Evolutionary conservation across 2,113 vertebrate genomes (phyloP), one percentile per base, ranked within the genome.

Genomic region (Triplophysa rosa): DNA sequence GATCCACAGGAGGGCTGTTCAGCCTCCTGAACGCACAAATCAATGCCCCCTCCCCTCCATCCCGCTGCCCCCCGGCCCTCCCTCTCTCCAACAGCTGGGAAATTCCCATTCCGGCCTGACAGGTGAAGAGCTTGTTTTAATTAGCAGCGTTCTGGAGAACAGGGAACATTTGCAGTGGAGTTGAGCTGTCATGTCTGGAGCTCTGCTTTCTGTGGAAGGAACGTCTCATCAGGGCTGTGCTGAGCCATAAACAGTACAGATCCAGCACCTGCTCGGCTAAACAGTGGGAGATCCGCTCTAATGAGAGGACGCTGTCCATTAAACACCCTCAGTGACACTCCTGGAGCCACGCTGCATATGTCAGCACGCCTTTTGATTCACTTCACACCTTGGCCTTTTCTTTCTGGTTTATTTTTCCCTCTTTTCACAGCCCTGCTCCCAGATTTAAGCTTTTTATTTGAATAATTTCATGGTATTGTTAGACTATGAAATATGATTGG

Each of bases 61-160:
- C 26, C 49, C 45, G 29, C 17, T 14, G 4, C 17, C 67, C 26
- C 9, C 24, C n/a, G n/a, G 23, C 63, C 69, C 65, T 40, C 23
- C 24, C 52, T 45, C 59, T 2, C 19, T 62, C 29, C 52, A 70
- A 33, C 79, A 81, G 74, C 79, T 81, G 81, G 70, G 67, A 81
- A 73, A 79, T 67, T 75, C 76, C 66, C 66, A 72, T 76, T 73
- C 73, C 42, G 49, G 58, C 47, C 63, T 83, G 79, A 81, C 82
- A 79, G 70, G 82, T 19, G 54, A 61, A 62, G 71, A 76, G 76
- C 84, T 81, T 67, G 54, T 81, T 85, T 81, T 81, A 77, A 86
- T 83, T 79, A 85, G 75, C 45, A 70, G 74, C 56, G 58, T 67
- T 81, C 62, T 37, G 29, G 77, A 82, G 80, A 82, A 65, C 33